Percentiles rank a stretch among this genome's conserved stretches.
These are phyloP conservation scores for Gila orcuttii DNA, from an alignment of 2,113 vertebrate genomes.

Conservation along the genomic window DNA sequence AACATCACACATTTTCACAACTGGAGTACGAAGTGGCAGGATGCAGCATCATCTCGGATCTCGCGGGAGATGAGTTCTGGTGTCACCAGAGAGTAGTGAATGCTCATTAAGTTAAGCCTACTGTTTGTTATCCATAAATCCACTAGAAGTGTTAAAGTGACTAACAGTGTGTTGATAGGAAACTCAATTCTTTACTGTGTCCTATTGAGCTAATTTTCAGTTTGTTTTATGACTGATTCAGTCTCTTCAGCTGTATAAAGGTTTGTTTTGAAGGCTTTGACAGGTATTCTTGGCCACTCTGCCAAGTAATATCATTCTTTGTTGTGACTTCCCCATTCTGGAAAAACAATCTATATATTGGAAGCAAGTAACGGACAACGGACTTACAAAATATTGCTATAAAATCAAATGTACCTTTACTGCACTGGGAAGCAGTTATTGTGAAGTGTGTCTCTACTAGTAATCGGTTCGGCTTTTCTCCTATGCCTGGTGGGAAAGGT, in stretches of 20 bases:
- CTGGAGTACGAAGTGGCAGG: not conserved
- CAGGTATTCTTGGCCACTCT: not conserved
- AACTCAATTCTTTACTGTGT: not conserved
- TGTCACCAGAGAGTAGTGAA: constrained; percentile 12
- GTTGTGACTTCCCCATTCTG: not conserved
- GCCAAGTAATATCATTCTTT: not conserved
- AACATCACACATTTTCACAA: not conserved
- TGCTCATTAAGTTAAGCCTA: constrained; percentile 32
- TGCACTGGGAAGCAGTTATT: not conserved
- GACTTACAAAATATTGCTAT: not conserved
- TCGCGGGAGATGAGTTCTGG: constrained; percentile 20
- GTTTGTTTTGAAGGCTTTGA: not conserved
- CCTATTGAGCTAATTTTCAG: not conserved
- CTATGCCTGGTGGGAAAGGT: not conserved
- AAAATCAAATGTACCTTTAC: not conserved
- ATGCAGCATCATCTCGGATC: constrained; percentile 30
- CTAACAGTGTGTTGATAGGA: not conserved
- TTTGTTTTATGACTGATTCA: not conserved
- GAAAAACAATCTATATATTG: not conserved
- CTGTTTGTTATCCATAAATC: constrained; percentile 8
- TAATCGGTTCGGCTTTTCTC: not conserved
- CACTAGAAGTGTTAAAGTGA: not conserved
- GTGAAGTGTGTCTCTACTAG: not conserved
- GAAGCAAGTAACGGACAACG: not conserved
- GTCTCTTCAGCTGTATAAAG: not conserved